A percentile compares a stretch with the other conserved stretches of the same genome.
These are phyloP conservation scores for Cheirogaleus medius DNA, from an alignment of 2,113 vertebrate species.

Conservation along the genomic window DNA sequence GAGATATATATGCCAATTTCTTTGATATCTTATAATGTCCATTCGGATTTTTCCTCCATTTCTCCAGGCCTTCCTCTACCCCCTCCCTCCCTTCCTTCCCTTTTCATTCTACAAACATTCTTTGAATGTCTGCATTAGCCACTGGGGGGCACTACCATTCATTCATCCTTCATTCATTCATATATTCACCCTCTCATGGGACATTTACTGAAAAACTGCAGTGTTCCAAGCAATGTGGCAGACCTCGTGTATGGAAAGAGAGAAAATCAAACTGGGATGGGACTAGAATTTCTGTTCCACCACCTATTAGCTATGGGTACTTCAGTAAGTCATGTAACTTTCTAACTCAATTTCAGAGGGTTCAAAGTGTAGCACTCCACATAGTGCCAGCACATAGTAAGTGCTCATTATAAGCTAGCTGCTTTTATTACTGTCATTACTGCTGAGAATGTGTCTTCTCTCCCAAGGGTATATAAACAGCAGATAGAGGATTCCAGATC, in stretches of 20 bases:
- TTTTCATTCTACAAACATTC: not conserved
- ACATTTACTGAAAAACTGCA: not conserved
- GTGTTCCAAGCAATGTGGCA: not conserved
- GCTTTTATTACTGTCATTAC: constrained; percentile 58
- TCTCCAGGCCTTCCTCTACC: not conserved
- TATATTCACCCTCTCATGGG: not conserved
- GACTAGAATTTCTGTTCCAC: not conserved
- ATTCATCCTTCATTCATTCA: not conserved
- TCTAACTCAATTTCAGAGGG: not conserved
- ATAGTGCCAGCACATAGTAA: constrained; percentile 34
- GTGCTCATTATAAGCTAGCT: constrained; percentile 47
- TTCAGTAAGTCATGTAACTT: not conserved
- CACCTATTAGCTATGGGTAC: not conserved
- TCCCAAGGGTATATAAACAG: not conserved
- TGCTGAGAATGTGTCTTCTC: constrained; percentile 27
- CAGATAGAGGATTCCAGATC: constrained; percentile 1
- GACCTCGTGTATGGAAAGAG: not conserved
- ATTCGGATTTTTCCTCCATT: not conserved
- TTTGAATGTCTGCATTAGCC: not conserved
- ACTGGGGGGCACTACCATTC: not conserved
- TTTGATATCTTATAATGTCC: not conserved
- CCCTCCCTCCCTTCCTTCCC: not conserved
- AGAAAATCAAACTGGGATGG: not conserved
- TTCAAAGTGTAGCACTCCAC: not conserved
- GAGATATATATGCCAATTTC: not conserved